Evolutionary conservation across 2,797 vertebrate genomes (phyloP).

Genomic region (Gymnoscopelus braueri): DNA sequence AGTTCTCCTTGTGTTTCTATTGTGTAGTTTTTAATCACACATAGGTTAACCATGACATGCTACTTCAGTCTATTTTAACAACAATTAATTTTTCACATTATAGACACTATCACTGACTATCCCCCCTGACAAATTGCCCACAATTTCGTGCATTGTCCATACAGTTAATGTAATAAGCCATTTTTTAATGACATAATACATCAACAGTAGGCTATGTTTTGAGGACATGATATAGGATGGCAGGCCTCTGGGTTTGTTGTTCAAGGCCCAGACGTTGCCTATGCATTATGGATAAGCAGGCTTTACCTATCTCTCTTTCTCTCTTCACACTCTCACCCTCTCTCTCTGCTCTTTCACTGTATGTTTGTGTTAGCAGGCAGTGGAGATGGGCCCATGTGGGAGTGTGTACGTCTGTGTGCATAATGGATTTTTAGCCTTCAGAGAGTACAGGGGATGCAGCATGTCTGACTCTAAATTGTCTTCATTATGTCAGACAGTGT

Average conservation of each 20-base stretch:
- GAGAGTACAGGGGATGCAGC: slow-evolving; percentile 59
- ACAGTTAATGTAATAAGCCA: too few species aligned
- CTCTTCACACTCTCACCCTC: slow-evolving; percentile 20
- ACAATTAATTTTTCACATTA: too few species aligned
- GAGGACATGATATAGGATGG: slow-evolving; percentile 15
- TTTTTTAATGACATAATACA: too few species aligned
- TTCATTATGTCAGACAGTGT: slow-evolving; percentile 61
- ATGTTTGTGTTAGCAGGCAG: slow-evolving; percentile 7
- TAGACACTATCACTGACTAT: too few species aligned
- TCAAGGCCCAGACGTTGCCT: slow-evolving; percentile 48
- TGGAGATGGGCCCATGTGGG: not conserved
- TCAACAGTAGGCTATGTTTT: too few species aligned
- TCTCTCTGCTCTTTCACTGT: slow-evolving; percentile 15
- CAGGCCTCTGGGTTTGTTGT: slow-evolving; percentile 56
- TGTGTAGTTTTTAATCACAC: too few species aligned
- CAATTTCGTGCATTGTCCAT: too few species aligned
- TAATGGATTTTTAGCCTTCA: slow-evolving; percentile 67
- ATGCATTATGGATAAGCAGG: slow-evolving; percentile 66
- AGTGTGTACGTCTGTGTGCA: slow-evolving; percentile 32
- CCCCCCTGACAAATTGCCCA: too few species aligned
- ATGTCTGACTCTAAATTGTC: slow-evolving; percentile 59
- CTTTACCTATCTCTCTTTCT: slow-evolving; percentile 47
- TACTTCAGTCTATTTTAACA: too few species aligned
- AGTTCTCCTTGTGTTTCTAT: too few species aligned
- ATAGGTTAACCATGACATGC: too few species aligned